phyloP scores from a whole-genome alignment of 2,797 vertebrate species.

The Eupleurogrammus muticus region DNA sequence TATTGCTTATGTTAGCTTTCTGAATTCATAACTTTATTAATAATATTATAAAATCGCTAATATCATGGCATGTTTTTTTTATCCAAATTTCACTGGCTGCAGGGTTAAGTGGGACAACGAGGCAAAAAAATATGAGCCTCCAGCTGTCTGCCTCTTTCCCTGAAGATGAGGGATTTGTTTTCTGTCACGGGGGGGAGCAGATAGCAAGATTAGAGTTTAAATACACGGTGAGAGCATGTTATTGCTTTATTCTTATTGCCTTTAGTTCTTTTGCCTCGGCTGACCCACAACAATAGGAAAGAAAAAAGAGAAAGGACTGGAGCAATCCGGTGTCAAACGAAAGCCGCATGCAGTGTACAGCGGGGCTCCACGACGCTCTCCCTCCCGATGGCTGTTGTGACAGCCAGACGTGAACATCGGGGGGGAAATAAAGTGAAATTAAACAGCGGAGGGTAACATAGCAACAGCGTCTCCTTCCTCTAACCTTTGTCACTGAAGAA shows the following conservation, averaged over 20 bases:
- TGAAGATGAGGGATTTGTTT: conserved; percentile 63
- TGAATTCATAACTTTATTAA: neutral
- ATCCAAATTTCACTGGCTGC: conserved; percentile 12
- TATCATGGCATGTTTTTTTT: conserved; percentile 1
- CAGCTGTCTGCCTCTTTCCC: conserved; percentile 53
- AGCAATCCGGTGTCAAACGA: conserved; percentile 31
- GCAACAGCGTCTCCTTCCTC: conserved; percentile 29
- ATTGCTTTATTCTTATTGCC: conserved; percentile 48
- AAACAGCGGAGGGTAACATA: conserved; percentile 36
- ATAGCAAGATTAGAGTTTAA: conserved; percentile 61
- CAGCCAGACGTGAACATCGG: conserved; percentile 38
- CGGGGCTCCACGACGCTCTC: conserved; percentile 16
- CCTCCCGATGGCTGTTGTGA: conserved; percentile 44
- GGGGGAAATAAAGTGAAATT: conserved; percentile 29
- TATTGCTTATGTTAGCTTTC: conserved; percentile 5
- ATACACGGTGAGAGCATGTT: conserved; percentile 57
- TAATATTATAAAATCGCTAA: neutral
- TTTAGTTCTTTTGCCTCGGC: conserved; percentile 48
- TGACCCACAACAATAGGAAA: conserved; percentile 52
- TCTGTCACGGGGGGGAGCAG: conserved; percentile 39
- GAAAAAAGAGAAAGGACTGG: conserved; percentile 26
- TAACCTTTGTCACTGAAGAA: conserved; percentile 36
- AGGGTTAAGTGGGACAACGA: conserved; percentile 30
- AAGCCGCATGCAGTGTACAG: conserved; percentile 19
- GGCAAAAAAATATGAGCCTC: conserved; percentile 49